A percentile compares a stretch with the other conserved stretches of the same genome.
These are phyloP conservation scores for Streptopelia turtur DNA, from an alignment of 2,797 vertebrate species.

Conservation along the genomic window DNA sequence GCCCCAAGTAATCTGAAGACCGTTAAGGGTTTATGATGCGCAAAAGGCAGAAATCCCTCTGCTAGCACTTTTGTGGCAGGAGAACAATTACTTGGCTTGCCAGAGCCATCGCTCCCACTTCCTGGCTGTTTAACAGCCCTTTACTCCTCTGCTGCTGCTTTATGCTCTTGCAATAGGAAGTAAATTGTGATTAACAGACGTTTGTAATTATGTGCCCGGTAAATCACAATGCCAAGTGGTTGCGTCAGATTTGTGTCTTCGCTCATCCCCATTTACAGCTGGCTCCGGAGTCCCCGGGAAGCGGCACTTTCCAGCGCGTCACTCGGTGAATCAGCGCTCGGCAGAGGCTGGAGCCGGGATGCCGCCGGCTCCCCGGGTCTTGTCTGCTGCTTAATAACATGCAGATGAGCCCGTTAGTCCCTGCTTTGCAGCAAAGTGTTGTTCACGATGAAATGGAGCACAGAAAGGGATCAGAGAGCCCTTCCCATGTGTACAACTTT, in stretches of 20 bases:
- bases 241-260: conserved; percentile 17
- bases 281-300: background rate
- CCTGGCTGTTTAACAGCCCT: conserved; percentile 23
- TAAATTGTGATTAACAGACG: conserved; percentile 43
- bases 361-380: background rate
- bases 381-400: background rate
- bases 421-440: background rate
- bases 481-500: rapidly evolving
- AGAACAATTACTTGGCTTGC: background rate
- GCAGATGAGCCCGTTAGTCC: background rate
- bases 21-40: background rate
- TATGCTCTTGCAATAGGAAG: conserved; percentile 28
- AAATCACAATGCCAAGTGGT: conserved; percentile 43
- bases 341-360: background rate
- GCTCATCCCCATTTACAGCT: background rate
- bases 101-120: background rate
- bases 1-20: background rate
- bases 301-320: background rate
- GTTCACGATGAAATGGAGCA: background rate
- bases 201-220: conserved; percentile 37
- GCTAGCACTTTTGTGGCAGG: background rate
- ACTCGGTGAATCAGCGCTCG: background rate
- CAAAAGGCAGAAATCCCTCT: conserved; percentile 46
- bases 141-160: conserved; percentile 5
- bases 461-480: background rate